Evolutionary conservation across 2,113 vertebrate species (phyloP), one percentile per base, ranked within the genome.

Genomic region (Amblyornis subalaris): DNA sequence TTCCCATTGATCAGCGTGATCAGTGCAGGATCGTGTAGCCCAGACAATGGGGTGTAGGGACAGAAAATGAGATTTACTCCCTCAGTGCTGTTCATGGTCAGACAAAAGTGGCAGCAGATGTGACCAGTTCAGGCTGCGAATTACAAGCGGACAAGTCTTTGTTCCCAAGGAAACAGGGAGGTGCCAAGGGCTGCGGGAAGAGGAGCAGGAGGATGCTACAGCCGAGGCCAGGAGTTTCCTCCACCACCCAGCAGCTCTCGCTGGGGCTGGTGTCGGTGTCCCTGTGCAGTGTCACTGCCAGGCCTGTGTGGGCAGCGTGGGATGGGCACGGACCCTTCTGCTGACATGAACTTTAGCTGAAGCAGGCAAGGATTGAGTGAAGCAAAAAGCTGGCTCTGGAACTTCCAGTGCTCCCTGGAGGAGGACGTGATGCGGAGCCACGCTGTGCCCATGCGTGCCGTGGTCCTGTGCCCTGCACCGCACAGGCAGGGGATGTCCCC

Each of bases 191-290:
- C 54, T 74, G 60, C 9, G 28, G 67, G 65, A 31, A 28, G 10
- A 18, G 69, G 50, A 74, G 72, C 31, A 33, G 3, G 24, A 54
- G 58, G 62, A 26, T 71, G 51, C 51, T 45, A 10, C 45, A 15
- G 91, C 29, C 0, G 15, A 10, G 45, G 26, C 31, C 9, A 3
- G 58, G 22, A 23, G 12, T 7, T 33, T 25, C 16, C 40, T 35
- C 14, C 22, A 0, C 1, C 3, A 1, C 31, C 10, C 53, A 12
- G 26, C 42, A 1, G 6, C 58, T 26, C 9, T 35, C 14, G 0
- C 25, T 7, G 50, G 31, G 26, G 24, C 44, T 1, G 2, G 14
- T 23, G 40, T 12, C 2, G 2, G 11, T n/a, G 40, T 72, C 75
- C 42, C n/a, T 4, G 12, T 2, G 54, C 7, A 0, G 12, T 8